A percentile compares a stretch with the other conserved stretches of the same genome.
Evolutionary conservation across 2,113 vertebrate species (phyloP).

Genomic region (Prunella fulvescens): DNA sequence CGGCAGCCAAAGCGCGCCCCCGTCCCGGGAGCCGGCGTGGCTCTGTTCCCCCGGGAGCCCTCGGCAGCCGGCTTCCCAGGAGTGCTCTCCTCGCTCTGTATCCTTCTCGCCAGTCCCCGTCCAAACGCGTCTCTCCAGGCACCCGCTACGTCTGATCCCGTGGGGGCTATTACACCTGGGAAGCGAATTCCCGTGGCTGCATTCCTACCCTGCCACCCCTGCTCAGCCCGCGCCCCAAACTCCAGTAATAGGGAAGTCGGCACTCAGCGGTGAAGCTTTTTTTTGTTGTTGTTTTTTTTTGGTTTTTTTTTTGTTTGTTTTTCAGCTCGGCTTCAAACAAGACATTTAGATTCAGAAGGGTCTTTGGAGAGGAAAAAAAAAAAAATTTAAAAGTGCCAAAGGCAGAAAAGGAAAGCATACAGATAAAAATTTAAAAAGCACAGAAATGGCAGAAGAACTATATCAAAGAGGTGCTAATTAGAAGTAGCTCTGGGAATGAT

Average conservation of each 20-base stretch:
- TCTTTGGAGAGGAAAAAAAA: neutral
- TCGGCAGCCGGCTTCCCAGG: too few species aligned
- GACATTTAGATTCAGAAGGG: neutral
- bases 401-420: neutral
- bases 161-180: neutral
- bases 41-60: fast-evolving
- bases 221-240: neutral
- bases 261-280: neutral
- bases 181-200: neutral
- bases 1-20: fast-evolving
- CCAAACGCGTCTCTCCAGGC: too few species aligned
- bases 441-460: neutral
- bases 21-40: too few species aligned
- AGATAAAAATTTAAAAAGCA: neutral
- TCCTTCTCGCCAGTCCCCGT: neutral
- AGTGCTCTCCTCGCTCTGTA: too few species aligned
- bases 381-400: neutral
- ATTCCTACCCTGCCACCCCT: neutral
- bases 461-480: neutral
- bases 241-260: neutral
- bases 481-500: neutral
- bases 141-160: fast-evolving
- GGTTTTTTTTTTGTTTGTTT: neutral
- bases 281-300: neutral
- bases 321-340: neutral